A percentile compares a stretch with the other conserved stretches of the same genome.
Evolutionary conservation across 1,140 invertebrate species (phyloP).

Genomic region (Drosophila ogumai): DNA sequence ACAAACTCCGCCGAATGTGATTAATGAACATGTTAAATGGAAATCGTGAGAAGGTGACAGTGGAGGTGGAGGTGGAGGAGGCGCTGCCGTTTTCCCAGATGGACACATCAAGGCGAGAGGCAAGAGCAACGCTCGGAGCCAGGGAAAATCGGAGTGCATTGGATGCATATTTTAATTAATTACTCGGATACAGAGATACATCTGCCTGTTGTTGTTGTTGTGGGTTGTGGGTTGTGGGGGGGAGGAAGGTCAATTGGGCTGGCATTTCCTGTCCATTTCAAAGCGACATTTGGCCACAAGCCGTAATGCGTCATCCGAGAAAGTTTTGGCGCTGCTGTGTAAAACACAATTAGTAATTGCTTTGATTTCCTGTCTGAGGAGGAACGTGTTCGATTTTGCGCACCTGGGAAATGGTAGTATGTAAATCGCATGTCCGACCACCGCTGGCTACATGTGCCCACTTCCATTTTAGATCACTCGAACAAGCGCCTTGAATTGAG

Average conservation of each 20-base stretch:
- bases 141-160: conserved; percentile 46
- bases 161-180: conserved; percentile 71
- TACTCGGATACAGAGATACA: conserved; percentile 47
- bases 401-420: conserved; percentile 61
- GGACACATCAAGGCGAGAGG: conserved; percentile 52
- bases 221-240: background rate
- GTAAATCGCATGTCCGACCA: conserved; percentile 60
- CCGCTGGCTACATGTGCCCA: conserved; percentile 54
- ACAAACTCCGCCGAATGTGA: conserved; percentile 63
- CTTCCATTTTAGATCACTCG: conserved; percentile 41
- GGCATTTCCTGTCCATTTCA: conserved; percentile 65
- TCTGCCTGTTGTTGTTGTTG: conserved; percentile 11
- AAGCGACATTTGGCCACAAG: conserved; percentile 29
- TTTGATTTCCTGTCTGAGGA: conserved; percentile 66
- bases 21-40: conserved; percentile 66
- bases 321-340: conserved; percentile 37
- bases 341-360: conserved; percentile 57
- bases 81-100: conserved; percentile 14
- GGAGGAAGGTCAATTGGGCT: conserved; percentile 55
- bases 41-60: conserved; percentile 19
- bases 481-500: conserved; percentile 65
- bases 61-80: conserved; percentile 18
- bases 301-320: conserved; percentile 29
- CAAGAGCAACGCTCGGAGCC: conserved; percentile 24
- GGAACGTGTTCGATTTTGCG: conserved; percentile 71